These are phyloP conservation scores for Hippocampus abdominalis DNA, from an alignment of 2,113 vertebrate genomes.

Conservation along the genomic window DNA sequence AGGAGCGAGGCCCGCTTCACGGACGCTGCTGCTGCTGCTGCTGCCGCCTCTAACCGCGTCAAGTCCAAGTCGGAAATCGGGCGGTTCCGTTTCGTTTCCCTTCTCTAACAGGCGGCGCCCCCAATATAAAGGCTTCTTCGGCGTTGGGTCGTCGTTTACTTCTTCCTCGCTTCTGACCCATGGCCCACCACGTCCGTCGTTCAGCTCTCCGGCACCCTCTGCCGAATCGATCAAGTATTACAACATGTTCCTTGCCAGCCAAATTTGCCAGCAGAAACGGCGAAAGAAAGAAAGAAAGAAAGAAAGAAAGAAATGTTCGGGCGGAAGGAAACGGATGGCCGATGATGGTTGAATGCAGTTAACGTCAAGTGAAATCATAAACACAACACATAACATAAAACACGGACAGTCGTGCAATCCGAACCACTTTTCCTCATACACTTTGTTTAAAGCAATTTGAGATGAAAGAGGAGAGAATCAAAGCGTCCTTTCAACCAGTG, in stretches of 20 bases:
- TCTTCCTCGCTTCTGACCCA: neutral
- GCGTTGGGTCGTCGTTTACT: neutral
- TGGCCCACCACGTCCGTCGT: constrained; percentile 4
- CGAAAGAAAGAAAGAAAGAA: neutral
- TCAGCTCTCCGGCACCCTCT: neutral
- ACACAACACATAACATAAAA: too few species aligned
- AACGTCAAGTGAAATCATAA: too few species aligned
- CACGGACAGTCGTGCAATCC: too few species aligned
- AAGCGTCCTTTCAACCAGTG: too few species aligned
- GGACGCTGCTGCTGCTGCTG: too few species aligned
- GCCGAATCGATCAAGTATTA: neutral
- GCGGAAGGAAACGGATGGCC: too few species aligned
- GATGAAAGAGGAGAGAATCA: too few species aligned
- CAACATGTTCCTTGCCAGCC: neutral
- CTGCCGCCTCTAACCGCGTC: constrained; percentile 35
- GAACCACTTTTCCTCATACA: too few species aligned
- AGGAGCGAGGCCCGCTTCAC: neutral
- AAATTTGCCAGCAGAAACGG: neutral
- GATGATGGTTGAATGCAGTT: too few species aligned
- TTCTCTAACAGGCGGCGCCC: too few species aligned
- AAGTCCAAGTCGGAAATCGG: constrained; percentile 28
- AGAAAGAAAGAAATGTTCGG: neutral
- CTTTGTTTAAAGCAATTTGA: too few species aligned
- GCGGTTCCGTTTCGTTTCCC: neutral
- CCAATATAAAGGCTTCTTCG: neutral